Evolutionary conservation across 2,888 invertebrate genomes (phyloP).

Genomic region (Andrena hattorfiana): DNA sequence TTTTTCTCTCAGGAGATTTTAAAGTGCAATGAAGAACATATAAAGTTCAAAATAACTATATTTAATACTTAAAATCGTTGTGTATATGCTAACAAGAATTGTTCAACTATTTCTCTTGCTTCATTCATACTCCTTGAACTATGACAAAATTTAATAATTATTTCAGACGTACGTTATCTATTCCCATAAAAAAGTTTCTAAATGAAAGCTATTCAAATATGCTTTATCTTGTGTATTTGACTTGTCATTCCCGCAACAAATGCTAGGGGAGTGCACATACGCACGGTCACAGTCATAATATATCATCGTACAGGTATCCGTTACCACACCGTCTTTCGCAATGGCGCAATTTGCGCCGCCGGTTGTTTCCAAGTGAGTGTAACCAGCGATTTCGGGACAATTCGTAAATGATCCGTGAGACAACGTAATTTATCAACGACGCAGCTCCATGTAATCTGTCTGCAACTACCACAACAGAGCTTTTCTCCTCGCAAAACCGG

Average conservation of each 20-base stretch:
- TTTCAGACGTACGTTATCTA: neutral
- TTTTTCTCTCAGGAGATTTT: too few species aligned
- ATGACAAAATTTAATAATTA: neutral
- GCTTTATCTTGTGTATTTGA: neutral
- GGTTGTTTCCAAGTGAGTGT: constrained; percentile 24
- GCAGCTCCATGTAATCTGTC: neutral
- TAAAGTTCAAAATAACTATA: too few species aligned
- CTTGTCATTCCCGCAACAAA: neutral
- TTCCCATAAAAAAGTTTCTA: neutral
- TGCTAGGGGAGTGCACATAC: neutral
- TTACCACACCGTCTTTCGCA: constrained; percentile 28
- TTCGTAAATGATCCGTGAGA: constrained; percentile 45
- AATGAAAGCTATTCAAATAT: neutral
- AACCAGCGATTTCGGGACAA: constrained; percentile 19
- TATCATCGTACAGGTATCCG: neutral
- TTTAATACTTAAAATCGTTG: too few species aligned
- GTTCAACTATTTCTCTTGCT: too few species aligned
- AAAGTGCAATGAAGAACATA: too few species aligned
- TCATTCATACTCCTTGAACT: neutral
- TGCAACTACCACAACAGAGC: neutral
- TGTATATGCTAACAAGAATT: too few species aligned
- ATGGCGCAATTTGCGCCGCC: constrained; percentile 40
- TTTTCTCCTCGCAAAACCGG: constrained; percentile 3
- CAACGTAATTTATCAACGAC: constrained; percentile 42
- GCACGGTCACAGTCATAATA: neutral